Percentiles rank a stretch among this genome's conserved stretches.
Evolutionary conservation across 2,888 invertebrate species (phyloP).

Genomic region (Chalcosyrphus nemorum): DNA sequence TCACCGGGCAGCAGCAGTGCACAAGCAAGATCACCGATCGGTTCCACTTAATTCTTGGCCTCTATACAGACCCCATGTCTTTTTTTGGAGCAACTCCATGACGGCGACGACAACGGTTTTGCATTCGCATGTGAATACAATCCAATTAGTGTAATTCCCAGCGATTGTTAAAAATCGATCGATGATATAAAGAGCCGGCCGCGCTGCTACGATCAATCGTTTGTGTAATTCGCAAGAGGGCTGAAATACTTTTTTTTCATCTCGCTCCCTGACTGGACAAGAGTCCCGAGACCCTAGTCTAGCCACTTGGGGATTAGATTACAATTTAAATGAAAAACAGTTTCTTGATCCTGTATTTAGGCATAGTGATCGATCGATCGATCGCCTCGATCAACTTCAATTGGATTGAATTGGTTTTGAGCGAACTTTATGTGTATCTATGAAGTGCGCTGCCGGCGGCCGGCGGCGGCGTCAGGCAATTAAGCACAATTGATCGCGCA

Average conservation of each 20-base stretch:
- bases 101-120: constrained; percentile 32
- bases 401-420: constrained; percentile 39
- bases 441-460: constrained; percentile 20
- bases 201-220: constrained; percentile 45
- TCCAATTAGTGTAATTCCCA: constrained; percentile 73
- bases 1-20: constrained; percentile 19
- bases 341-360: constrained; percentile 46
- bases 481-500: constrained; percentile 63
- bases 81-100: constrained; percentile 37
- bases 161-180: constrained; percentile 68
- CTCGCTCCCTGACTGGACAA: background rate
- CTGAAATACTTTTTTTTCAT: background rate
- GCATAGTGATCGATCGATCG: constrained; percentile 42
- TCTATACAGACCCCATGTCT: constrained; percentile 14
- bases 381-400: constrained; percentile 47
- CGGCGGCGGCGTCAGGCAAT: constrained; percentile 64
- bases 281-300: constrained; percentile 8
- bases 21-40: constrained; percentile 46
- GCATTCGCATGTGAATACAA: constrained; percentile 70
- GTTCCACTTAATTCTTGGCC: constrained; percentile 42
- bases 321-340: constrained; percentile 40
- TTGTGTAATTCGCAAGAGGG: constrained; percentile 47
- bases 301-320: constrained; percentile 50
- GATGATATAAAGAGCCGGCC: constrained; percentile 12
- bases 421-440: constrained; percentile 10